A percentile compares a stretch with the other conserved stretches of the same genome.
phyloP scores from a whole-genome alignment of 2,113 vertebrate genomes.

The Etheostoma spectabile region DNA sequence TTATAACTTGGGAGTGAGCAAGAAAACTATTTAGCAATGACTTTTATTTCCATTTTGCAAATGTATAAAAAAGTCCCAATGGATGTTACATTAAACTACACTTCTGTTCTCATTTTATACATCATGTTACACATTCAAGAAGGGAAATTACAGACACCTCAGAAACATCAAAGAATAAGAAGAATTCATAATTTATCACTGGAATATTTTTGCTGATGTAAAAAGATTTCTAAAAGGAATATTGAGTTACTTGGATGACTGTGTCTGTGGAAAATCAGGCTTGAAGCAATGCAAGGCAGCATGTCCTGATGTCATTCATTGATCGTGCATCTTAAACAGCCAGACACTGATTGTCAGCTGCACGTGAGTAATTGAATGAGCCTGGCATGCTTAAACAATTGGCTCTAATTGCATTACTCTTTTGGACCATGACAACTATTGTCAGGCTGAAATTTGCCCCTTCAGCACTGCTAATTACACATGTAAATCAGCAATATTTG shows the following conservation, averaged over 20 bases:
- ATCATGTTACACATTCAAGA: conserved; percentile 28
- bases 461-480: conserved; percentile 64
- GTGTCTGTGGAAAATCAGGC: conserved; percentile 36
- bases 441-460: conserved; percentile 57
- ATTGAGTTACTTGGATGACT: conserved; percentile 17
- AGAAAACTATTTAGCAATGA: conserved; percentile 20
- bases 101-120: conserved; percentile 28
- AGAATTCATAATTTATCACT: background rate
- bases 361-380: conserved; percentile 70
- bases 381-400: conserved; percentile 69
- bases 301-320: conserved; percentile 61
- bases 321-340: conserved; percentile 57
- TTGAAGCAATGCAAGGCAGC: conserved; percentile 48
- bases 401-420: conserved; percentile 75
- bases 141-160: background rate
- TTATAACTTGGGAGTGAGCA: conserved; percentile 35
- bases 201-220: background rate
- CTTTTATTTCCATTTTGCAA: conserved; percentile 24
- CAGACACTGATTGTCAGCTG: conserved; percentile 68
- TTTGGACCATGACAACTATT: conserved; percentile 68
- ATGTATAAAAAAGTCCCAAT: conserved; percentile 6
- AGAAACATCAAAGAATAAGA: conserved; percentile 20
- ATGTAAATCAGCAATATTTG: conserved; percentile 67
- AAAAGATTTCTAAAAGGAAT: conserved; percentile 26
- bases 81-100: conserved; percentile 15